Conservation (phyloP, 2,888 invertebrate species). For the Archips crataeganus region DNA sequence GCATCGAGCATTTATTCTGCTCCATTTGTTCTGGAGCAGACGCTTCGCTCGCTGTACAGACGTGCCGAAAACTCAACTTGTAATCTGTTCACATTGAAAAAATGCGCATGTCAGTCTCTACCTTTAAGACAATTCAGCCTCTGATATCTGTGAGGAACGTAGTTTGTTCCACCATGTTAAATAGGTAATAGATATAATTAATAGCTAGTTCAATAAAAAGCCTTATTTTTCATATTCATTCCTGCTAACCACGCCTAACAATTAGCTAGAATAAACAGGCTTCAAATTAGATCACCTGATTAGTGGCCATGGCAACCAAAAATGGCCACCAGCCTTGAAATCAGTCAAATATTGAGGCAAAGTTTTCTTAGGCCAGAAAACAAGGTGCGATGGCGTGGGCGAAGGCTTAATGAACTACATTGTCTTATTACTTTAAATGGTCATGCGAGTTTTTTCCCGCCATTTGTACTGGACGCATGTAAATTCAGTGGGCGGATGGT, state of each 20-base stretch:
- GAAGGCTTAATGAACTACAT: constrained; percentile 78
- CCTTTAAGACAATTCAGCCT: no score
- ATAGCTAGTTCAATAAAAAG: no score
- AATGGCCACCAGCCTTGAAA: constrained; percentile 47
- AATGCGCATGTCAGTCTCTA: no score
- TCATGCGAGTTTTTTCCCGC: constrained; percentile 67
- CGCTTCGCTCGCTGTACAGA: no score
- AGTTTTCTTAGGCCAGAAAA: constrained; percentile 44
- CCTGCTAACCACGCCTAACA: constrained; percentile 20
- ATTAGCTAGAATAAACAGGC: constrained; percentile 19
- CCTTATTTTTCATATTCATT: not conserved
- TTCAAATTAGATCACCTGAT: constrained; percentile 31
- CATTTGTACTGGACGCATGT: constrained; percentile 66
- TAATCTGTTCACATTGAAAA: no score
- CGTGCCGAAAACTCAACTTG: no score
- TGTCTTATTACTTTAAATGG: constrained; percentile 83
- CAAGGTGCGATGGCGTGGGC: constrained; percentile 60
- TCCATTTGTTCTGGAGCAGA: no score
- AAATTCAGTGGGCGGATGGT: constrained; percentile 71
- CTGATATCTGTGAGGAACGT: no score
- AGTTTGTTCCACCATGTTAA: no score
- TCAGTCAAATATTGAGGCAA: constrained; percentile 46
- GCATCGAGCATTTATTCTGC: no score
- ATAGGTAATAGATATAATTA: no score
- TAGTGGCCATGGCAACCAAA: constrained; percentile 32